Evolutionary conservation across 64 coral and sea anemone genomes (phyloP), one percentile per base, ranked within the genome.

Genomic region (Montipora cactus): DNA sequence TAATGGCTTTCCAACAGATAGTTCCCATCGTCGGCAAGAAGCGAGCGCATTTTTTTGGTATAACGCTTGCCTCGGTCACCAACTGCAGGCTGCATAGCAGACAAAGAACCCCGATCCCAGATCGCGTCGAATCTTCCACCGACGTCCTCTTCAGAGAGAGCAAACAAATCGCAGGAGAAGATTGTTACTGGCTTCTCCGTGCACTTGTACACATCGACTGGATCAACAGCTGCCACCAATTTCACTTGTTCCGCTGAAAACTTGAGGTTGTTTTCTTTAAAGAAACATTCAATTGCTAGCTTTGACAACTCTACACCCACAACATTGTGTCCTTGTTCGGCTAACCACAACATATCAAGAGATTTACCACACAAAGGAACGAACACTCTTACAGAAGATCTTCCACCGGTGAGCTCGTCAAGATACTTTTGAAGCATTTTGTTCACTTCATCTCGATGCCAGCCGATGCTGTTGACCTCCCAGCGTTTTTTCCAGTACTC

Each of bases 331-430:
- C 93, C 93, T 84, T 89, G 79, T 13, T 90, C 67, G 25, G 88
- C 87, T 49, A 94, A 83, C 93, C 93, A 95, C 74, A 90, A 59
- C 59, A 95, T 55, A 59, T 95, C 93, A 2, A 84, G 4, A 19
- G 87, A 77, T 62, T 77, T 89, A 6, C 93, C 93, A 59, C 93
- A 90, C 16, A 90, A 55, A n/a, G 93, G 87, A 21, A 95, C 79
- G 58, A 95, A 79, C 21, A 95, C 71, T 52, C 67, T 75, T 16
- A 90, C 20, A n/a, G 46, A 77, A 4, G 52, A 67, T 21, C 71
- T 73, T 81, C 87, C 85, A 13, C 70, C 77, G 0, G 92, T 94
- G 19, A 94, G 45, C 15, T 98, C 84, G 16, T 82, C 28, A 3
- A 87, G 59, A 37, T 98, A 80, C 62, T 98, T 95, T 49, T 76